These are phyloP conservation scores for Henricia sp. DNA, from an alignment of 53 echinoderm and acorn worm genomes.

Conservation along the genomic window DNA sequence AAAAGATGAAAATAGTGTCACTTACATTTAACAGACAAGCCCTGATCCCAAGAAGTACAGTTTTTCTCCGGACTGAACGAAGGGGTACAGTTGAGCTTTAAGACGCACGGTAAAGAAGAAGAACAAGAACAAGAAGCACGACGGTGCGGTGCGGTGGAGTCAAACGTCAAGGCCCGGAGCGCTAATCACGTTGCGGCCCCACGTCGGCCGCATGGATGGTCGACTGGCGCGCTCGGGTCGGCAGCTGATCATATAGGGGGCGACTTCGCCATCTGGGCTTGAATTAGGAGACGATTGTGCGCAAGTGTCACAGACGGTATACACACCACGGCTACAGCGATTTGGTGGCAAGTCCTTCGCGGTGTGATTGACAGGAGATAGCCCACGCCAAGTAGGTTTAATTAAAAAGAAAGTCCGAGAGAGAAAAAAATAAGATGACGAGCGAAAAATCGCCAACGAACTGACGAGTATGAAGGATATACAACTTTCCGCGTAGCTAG, in stretches of 20 bases:
- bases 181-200: constrained; percentile 1
- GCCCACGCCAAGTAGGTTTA: constrained; percentile 25
- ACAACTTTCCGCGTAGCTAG: constrained; percentile 10
- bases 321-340: background rate
- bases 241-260: constrained; percentile 16
- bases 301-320: constrained; percentile 2
- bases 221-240: background rate
- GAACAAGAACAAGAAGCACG: background rate
- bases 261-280: background rate
- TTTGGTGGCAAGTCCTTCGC: background rate
- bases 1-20: background rate
- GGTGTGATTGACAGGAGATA: constrained; percentile 37
- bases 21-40: constrained; percentile 11
- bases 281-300: background rate
- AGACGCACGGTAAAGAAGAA: background rate
- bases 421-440: constrained; percentile 23
- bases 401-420: no score
- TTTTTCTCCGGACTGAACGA: background rate
- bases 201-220: constrained; percentile 10
- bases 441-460: constrained; percentile 23
- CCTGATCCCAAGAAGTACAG: background rate
- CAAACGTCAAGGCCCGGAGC: constrained; percentile 9
- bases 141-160: background rate
- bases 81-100: background rate
- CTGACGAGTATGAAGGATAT: constrained; percentile 1